Evolutionary conservation across 2,797 vertebrate genomes (phyloP).

Genomic region (Danio jaintianensis): DNA sequence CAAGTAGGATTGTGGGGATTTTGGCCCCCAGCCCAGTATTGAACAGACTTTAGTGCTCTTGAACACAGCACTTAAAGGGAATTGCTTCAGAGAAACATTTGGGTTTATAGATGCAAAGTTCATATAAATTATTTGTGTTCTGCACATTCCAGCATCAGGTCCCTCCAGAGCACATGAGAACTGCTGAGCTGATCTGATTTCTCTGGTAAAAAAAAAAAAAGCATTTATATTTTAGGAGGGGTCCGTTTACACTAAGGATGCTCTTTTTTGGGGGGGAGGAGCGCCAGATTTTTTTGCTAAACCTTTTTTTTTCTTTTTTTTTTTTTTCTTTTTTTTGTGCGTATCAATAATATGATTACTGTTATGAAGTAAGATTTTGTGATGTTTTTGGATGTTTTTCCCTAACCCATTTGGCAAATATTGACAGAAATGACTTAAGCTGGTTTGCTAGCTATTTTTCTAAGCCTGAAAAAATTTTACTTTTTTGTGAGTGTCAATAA

Average conservation of each 20-base stretch:
- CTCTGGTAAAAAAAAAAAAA: no score
- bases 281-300: no score
- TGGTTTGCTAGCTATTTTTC: no score
- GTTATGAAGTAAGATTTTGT: background rate
- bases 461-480: no score
- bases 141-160: background rate
- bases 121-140: slow-evolving; percentile 32
- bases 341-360: background rate
- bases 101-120: slow-evolving; percentile 34
- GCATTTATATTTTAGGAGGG: no score
- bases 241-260: no score
- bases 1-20: background rate
- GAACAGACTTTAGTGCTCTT: slow-evolving; percentile 25
- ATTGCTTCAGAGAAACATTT: slow-evolving; percentile 30
- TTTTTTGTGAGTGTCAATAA: no score
- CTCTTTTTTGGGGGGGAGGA: no score
- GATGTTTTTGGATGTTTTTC: no score
- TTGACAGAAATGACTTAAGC: no score
- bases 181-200: slow-evolving; percentile 2
- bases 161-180: slow-evolving; percentile 16
- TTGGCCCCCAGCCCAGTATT: slow-evolving; percentile 14
- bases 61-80: slow-evolving; percentile 35
- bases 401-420: no score
- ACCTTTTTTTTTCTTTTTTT: no score
- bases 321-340: background rate